These are phyloP conservation scores for Menidia menidia DNA, from an alignment of 2,797 vertebrate genomes.

Conservation along the genomic window DNA sequence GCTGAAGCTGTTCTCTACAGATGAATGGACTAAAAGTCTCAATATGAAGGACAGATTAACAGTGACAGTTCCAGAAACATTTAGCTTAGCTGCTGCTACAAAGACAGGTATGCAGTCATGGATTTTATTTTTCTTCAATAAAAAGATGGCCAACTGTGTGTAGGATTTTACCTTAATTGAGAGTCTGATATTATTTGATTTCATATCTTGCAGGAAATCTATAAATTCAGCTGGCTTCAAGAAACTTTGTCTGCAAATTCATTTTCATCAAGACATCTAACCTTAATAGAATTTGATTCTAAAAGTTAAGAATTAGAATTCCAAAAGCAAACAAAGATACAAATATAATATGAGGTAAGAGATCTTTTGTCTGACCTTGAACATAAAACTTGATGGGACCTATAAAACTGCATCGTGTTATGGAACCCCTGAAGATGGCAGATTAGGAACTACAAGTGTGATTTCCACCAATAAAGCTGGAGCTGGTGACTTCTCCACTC, in stretches of 20 bases:
- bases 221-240: too few species aligned
- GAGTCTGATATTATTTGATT: background rate
- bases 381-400: constrained; percentile 72
- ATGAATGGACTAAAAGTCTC: too few species aligned
- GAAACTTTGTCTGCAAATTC: background rate
- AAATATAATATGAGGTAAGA: constrained; percentile 25
- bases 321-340: constrained; percentile 32
- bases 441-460: constrained; percentile 70
- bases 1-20: too few species aligned
- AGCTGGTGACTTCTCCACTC: constrained; percentile 55
- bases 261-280: constrained; percentile 17
- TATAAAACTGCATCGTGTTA: constrained; percentile 66
- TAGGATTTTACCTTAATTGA: too few species aligned
- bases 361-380: constrained; percentile 54
- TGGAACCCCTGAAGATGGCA: constrained; percentile 63
- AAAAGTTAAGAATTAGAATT: background rate
- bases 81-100: too few species aligned
- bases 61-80: too few species aligned
- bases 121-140: too few species aligned
- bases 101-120: too few species aligned
- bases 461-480: constrained; percentile 68
- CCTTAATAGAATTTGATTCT: constrained; percentile 1
- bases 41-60: too few species aligned
- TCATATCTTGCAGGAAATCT: background rate
- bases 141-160: too few species aligned